These are phyloP conservation scores for Diplazon laetatorius DNA, from an alignment of 2,888 invertebrate species.

Conservation along the genomic window DNA sequence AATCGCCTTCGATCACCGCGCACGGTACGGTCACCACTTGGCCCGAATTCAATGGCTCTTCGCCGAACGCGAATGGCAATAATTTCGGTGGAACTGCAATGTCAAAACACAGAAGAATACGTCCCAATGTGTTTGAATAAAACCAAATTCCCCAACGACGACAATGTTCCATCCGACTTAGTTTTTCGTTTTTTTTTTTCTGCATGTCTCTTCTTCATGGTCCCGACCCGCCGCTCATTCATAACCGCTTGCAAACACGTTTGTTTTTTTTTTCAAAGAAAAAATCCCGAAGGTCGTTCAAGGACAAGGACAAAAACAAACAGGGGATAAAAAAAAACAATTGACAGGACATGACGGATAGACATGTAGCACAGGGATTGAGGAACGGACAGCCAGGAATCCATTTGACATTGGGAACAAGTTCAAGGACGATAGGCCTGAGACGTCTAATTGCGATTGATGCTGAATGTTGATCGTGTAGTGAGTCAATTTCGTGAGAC, in stretches of 20 bases:
- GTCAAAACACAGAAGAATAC: conserved; percentile 52
- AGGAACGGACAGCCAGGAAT: too few species aligned
- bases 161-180: neutral
- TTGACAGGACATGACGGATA: too few species aligned
- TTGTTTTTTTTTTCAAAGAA: neutral
- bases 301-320: neutral
- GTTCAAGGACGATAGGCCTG: conserved; percentile 17
- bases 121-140: neutral
- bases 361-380: too few species aligned
- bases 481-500: too few species aligned
- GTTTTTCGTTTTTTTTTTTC: neutral
- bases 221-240: neutral
- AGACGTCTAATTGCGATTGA: conserved; percentile 38
- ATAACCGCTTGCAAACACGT: neutral
- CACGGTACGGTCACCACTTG: conserved; percentile 86
- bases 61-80: conserved; percentile 85
- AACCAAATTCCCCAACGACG: neutral
- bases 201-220: neutral
- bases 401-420: conserved; percentile 34
- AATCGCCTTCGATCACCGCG: conserved; percentile 86
- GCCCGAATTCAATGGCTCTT: conserved; percentile 85
- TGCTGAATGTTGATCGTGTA: conserved; percentile 34
- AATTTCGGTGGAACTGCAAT: conserved; percentile 81
- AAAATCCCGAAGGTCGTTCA: conserved; percentile 3
- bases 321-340: too few species aligned